A percentile compares a stretch with the other conserved stretches of the same genome.
These are phyloP conservation scores for Apamea epomidion DNA, from an alignment of 2,888 invertebrate species.

Conservation along the genomic window DNA sequence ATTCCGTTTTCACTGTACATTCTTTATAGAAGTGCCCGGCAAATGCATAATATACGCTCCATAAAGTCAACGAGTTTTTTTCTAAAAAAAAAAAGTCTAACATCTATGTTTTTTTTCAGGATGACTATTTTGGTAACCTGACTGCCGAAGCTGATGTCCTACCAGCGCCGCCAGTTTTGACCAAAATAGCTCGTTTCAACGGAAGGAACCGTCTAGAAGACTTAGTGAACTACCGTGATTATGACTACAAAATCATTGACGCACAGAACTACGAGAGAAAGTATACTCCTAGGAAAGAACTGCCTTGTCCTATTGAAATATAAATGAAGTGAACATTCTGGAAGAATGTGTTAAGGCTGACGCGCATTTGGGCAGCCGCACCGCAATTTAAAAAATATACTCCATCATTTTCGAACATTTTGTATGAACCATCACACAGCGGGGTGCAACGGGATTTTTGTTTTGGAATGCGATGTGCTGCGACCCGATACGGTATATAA, in stretches of 20 bases:
- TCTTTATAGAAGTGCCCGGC: neutral
- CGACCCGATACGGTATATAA: neutral
- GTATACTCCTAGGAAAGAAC: slow-evolving; percentile 77
- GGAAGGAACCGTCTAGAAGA: slow-evolving; percentile 82
- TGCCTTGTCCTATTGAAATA: slow-evolving; percentile 76
- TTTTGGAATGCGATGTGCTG: neutral
- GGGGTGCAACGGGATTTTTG: neutral
- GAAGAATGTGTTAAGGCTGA: neutral
- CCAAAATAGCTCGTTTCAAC: slow-evolving; percentile 83
- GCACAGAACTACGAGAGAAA: slow-evolving; percentile 76
- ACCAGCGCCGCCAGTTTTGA: slow-evolving; percentile 79
- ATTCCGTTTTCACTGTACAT: neutral
- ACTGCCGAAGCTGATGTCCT: slow-evolving; percentile 80
- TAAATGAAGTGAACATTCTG: slow-evolving; percentile 46
- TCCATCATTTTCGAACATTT: neutral
- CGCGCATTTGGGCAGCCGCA: neutral
- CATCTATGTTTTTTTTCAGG: slow-evolving; percentile 72
- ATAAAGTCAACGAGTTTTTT: too few relatives aligned
- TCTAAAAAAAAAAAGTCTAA: neutral
- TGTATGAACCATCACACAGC: neutral
- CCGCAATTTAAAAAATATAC: neutral
- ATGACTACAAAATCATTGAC: slow-evolving; percentile 81
- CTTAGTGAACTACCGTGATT: slow-evolving; percentile 84
- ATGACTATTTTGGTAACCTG: slow-evolving; percentile 82
- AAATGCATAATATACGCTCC: neutral